These are phyloP conservation scores for Auanema freiburgensis DNA, from an alignment of 2,888 invertebrate species.

Conservation along the genomic window DNA sequence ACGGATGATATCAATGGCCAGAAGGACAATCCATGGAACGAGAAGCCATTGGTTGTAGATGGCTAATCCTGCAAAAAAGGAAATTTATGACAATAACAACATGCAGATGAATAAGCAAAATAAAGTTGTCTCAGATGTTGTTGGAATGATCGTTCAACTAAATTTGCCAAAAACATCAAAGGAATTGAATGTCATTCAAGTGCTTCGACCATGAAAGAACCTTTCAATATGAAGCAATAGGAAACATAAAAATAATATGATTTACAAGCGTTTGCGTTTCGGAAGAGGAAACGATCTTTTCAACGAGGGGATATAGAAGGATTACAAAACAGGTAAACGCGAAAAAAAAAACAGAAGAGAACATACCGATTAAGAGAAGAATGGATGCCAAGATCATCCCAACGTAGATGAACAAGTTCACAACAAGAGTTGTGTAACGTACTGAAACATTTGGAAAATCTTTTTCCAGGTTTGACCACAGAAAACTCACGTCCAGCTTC, in stretches of 20 bases:
- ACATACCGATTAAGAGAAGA: slow-evolving; percentile 49
- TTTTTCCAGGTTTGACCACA: background rate
- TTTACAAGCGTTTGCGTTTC: no score
- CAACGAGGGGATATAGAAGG: no score
- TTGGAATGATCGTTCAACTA: no score
- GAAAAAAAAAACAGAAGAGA: slow-evolving; percentile 4
- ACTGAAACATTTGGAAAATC: slow-evolving; percentile 40
- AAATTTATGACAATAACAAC: background rate
- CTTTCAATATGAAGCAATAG: no score
- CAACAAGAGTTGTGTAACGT: slow-evolving; percentile 43
- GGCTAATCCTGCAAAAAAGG: slow-evolving; percentile 32
- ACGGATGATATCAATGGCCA: slow-evolving; percentile 61
- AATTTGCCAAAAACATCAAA: no score
- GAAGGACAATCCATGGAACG: slow-evolving; percentile 60
- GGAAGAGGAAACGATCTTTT: no score
- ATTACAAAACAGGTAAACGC: background rate
- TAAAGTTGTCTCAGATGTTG: background rate
- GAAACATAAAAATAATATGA: no score
- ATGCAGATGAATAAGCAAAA: slow-evolving; percentile 6
- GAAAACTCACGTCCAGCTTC: slow-evolving; percentile 34
- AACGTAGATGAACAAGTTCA: slow-evolving; percentile 58
- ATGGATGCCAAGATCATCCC: slow-evolving; percentile 56
- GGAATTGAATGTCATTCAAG: no score
- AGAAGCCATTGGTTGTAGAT: slow-evolving; percentile 56
- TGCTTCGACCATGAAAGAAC: no score